These are phyloP conservation scores for Myrmecophaga tridactyla DNA, from an alignment of 2,113 vertebrate genomes.

Conservation along the genomic window DNA sequence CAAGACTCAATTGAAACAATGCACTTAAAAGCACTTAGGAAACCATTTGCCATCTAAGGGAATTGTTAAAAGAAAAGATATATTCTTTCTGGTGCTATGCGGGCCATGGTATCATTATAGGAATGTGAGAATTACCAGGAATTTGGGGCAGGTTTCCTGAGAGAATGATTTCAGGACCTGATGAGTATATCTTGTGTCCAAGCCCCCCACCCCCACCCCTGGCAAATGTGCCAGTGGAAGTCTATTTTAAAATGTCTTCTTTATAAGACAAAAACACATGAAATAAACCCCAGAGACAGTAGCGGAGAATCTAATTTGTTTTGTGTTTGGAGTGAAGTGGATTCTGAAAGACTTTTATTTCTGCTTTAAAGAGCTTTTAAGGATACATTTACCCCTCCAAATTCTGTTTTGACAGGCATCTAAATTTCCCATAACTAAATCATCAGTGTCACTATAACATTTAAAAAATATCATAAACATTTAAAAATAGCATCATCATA, in stretches of 20 bases:
- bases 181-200: background rate
- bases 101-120: background rate
- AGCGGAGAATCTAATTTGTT: constrained; percentile 45
- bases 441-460: background rate
- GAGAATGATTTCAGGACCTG: background rate
- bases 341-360: constrained; percentile 45
- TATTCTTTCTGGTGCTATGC: constrained; percentile 13
- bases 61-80: constrained; percentile 24
- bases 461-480: constrained; percentile 28
- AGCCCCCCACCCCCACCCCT: no score
- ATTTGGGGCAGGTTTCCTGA: constrained; percentile 32
- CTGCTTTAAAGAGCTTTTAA: constrained; percentile 45
- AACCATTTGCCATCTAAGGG: background rate
- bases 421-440: constrained; percentile 35
- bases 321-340: constrained; percentile 16
- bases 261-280: constrained; percentile 35
- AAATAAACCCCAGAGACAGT: background rate
- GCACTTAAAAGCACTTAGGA: constrained; percentile 45
- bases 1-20: constrained; percentile 37
- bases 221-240: background rate
- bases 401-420: constrained; percentile 35
- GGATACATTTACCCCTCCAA: constrained; percentile 27
- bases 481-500: constrained; percentile 23
- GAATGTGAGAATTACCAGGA: constrained; percentile 43
- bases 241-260: constrained; percentile 34